Conservation (phyloP, 2,888 invertebrate species). For the Mylabris sibirica region DNA sequence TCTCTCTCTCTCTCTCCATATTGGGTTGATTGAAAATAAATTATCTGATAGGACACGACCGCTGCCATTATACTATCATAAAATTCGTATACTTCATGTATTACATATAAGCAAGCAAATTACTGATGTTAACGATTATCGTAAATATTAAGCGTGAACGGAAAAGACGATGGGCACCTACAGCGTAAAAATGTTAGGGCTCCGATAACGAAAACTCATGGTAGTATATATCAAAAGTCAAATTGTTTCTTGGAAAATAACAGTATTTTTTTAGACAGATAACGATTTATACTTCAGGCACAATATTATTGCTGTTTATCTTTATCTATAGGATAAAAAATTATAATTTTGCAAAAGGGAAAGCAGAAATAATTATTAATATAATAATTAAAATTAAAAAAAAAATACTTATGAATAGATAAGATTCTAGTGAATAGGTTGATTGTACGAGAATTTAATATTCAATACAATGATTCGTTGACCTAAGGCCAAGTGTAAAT, state of each 20-base stretch:
- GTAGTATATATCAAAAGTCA: conserved; percentile 12
- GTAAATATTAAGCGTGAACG: conserved; percentile 47
- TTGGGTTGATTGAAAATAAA: conserved; percentile 6
- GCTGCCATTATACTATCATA: conserved; percentile 32
- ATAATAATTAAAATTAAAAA: not conserved
- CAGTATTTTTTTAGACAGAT: not conserved
- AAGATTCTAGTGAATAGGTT: not conserved
- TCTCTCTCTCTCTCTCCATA: too few species aligned
- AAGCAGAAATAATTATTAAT: not conserved
- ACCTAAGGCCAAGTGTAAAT: conserved; percentile 12
- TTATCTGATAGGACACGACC: not conserved
- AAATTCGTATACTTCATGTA: conserved; percentile 38
- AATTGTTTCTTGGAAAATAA: conserved; percentile 24
- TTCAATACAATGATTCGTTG: conserved; percentile 7
- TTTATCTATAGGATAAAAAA: not conserved
- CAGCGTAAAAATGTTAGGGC: conserved; percentile 44
- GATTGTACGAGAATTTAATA: not conserved
- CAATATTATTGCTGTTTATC: not conserved
- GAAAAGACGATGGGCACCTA: conserved; percentile 46
- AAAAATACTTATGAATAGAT: conserved; percentile 1
- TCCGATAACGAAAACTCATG: conserved; percentile 37
- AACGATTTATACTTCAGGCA: not conserved
- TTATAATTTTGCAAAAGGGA: not conserved
- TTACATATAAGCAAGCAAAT: conserved; percentile 36
- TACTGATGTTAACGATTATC: conserved; percentile 50